Evolutionary conservation across 1,140 invertebrate genomes (phyloP), one percentile per base, ranked within the genome.

Genomic region (Nymphalis io): DNA sequence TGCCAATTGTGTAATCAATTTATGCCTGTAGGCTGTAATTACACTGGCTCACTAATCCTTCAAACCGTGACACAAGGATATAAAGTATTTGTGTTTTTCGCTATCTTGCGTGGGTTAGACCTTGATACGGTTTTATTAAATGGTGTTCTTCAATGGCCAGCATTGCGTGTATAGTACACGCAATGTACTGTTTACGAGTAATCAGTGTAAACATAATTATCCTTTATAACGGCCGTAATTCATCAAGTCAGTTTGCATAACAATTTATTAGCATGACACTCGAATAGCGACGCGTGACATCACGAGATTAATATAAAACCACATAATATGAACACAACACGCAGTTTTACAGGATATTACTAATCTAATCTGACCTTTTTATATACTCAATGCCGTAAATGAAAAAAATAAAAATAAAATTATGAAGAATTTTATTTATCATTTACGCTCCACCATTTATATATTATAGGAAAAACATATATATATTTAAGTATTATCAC

Each of bases 351-450:
- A 23, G 51, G 51, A 55, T 55, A 55, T 55, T 15, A 15, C 51
- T 55, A 55, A 55, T 55, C 23, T 55, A 55, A 55, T 23, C 23
- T 21, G 51, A 55, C 51, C 51, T 55, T 27, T 21, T 21, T 55
- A 11, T 15, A 15, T n/a, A 13, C 4, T 55, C 51, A 55, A 55
- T 55, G 51, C 23, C 16, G 12, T 21, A 15, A 27, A 33, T 27
- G 13, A 55, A 3, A 20, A 44, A 15, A 44, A 44, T 44, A 44
- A 15, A 15, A 1, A 4, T n/a, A 44, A 44, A 33, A 33, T 33
- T n/a, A n/a, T n/a, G 1, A 42, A 42, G 39, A 46, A 46, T n/a
- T n/a, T 10, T 51, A 10, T 20, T 20, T 2, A 21, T 21, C 46
- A 20, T 46, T 16, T 16, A 46, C 5, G 44, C 27, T 3, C 8